Evolutionary conservation across 2,113 vertebrate species (phyloP).

Genomic region (Nibea albiflora): DNA sequence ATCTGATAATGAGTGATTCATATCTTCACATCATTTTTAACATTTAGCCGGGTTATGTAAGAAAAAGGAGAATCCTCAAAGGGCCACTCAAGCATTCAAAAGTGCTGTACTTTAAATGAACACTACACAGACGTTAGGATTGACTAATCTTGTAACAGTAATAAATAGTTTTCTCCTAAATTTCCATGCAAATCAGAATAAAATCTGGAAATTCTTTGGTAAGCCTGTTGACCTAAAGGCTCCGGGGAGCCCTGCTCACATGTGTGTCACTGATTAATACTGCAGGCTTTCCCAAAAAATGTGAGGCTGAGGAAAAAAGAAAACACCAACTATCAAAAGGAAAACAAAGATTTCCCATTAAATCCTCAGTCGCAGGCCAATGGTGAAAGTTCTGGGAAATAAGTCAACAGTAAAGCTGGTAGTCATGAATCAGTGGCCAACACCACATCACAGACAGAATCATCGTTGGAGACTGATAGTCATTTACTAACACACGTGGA

Average conservation of each 20-base stretch:
- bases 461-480: constrained; percentile 26
- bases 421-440: constrained; percentile 46
- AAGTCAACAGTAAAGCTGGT: constrained; percentile 21
- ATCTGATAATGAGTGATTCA: constrained; percentile 44
- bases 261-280: constrained; percentile 78
- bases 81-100: constrained; percentile 29
- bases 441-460: constrained; percentile 32
- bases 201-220: constrained; percentile 74
- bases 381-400: constrained; percentile 68
- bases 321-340: constrained; percentile 76
- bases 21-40: constrained; percentile 21
- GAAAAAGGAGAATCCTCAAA: constrained; percentile 30
- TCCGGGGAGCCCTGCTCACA: constrained; percentile 61
- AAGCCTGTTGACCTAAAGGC: constrained; percentile 66
- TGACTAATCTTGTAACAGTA: constrained; percentile 41
- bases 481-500: neutral
- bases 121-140: constrained; percentile 20
- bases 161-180: constrained; percentile 57
- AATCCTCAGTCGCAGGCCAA: constrained; percentile 41
- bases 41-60: constrained; percentile 33
- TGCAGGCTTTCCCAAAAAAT: constrained; percentile 73
- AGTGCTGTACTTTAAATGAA: constrained; percentile 18
- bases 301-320: constrained; percentile 69
- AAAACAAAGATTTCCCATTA: constrained; percentile 78
- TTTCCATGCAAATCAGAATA: constrained; percentile 56